A percentile compares a stretch with the other conserved stretches of the same genome.
Conservation (phyloP, 2,797 vertebrate genomes). For the Cheirogaleus major region DNA sequence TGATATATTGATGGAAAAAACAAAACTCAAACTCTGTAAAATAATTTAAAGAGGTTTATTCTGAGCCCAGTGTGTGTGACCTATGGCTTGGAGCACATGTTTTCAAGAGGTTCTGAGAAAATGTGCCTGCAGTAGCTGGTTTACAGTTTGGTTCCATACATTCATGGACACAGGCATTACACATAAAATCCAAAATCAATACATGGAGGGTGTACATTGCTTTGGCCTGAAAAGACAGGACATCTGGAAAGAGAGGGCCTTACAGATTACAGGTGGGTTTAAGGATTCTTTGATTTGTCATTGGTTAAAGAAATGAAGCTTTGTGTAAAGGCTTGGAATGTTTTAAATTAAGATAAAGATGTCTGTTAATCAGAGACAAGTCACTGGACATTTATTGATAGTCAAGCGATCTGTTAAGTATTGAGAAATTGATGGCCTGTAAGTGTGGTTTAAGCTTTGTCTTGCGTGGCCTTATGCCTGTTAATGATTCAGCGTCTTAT, state of each 20-base stretch:
- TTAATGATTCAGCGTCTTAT: neutral
- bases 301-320: neutral
- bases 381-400: neutral
- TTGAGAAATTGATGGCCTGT: neutral
- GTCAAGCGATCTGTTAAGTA: neutral
- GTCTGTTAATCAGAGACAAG: neutral
- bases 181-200: neutral
- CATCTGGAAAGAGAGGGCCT: neutral
- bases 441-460: neutral
- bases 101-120: neutral
- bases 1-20: rapidly evolving
- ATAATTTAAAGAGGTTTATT: neutral
- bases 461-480: neutral
- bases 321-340: neutral
- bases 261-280: neutral
- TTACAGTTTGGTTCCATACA: neutral
- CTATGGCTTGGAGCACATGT: neutral
- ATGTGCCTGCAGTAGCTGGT: no score
- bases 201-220: rapidly evolving
- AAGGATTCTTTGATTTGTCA: neutral
- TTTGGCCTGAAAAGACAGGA: neutral
- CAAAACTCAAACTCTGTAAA: neutral
- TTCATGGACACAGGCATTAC: neutral
- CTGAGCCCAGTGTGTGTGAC: neutral
- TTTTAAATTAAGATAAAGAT: neutral